A percentile compares a stretch with the other conserved stretches of the same genome.
phyloP scores from a whole-genome alignment of 1,140 invertebrate genomes.

The Zaprionus davidi region DNA sequence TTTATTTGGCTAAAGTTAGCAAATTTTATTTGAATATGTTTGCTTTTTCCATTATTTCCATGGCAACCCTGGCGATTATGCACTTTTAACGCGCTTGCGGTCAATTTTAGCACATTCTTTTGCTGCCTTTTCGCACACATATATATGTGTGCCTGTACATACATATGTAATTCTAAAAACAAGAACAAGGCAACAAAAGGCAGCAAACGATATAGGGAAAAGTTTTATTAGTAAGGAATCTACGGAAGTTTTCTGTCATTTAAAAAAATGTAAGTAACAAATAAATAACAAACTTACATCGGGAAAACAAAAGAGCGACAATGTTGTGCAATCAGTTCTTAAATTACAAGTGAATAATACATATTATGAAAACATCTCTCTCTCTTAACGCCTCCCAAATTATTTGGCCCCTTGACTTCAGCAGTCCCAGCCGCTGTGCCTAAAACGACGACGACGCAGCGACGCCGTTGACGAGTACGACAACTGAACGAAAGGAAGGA shows the following conservation, averaged over 20 bases:
- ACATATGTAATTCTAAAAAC: constrained; percentile 33
- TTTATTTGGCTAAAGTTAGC: not conserved
- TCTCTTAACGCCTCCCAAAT: constrained; percentile 56
- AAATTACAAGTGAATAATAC: constrained; percentile 59
- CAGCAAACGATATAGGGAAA: constrained; percentile 49
- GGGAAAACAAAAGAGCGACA: constrained; percentile 34
- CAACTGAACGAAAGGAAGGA: constrained; percentile 8
- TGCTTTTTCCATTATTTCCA: not conserved
- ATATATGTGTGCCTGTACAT: not conserved
- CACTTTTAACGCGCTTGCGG: constrained; percentile 25
- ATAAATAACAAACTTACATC: constrained; percentile 31
- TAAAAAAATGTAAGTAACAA: constrained; percentile 60
- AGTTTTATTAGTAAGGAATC: constrained; percentile 52
- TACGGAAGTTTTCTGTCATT: constrained; percentile 63
- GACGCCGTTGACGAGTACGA: constrained; percentile 1
- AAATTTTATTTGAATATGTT: not conserved
- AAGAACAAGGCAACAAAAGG: constrained; percentile 66
- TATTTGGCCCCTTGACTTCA: constrained; percentile 11
- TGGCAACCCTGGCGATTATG: not conserved
- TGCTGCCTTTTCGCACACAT: constrained; percentile 51
- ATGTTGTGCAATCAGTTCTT: constrained; percentile 54
- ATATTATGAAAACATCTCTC: constrained; percentile 75
- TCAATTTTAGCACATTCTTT: constrained; percentile 32
- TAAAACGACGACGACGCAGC: not conserved
- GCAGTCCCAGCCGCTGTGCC: constrained; percentile 20